Percentiles rank a stretch among this genome's conserved stretches.
Conservation (phyloP, 2,797 vertebrate species). For the Sardinella longiceps region DNA sequence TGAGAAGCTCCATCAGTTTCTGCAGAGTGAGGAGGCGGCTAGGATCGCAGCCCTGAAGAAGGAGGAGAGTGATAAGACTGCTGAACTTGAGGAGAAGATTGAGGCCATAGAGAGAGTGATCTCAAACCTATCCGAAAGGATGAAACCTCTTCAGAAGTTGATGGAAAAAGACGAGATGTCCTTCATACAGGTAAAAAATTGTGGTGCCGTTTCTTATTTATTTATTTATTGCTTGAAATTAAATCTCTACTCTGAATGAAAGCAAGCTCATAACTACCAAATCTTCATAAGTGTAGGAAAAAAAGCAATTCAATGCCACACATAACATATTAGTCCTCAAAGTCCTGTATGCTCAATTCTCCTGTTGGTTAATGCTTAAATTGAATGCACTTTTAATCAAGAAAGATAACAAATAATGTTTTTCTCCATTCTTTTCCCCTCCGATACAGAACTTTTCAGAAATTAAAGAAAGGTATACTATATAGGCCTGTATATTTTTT, state of each 20-base stretch:
- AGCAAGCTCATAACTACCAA: no score
- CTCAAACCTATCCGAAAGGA: background rate
- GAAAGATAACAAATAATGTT: background rate
- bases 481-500: no score
- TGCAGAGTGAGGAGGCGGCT: background rate
- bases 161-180: background rate
- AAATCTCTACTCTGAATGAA: no score
- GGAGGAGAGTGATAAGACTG: conserved; percentile 22
- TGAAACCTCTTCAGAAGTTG: background rate
- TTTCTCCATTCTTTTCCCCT: background rate
- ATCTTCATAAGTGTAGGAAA: no score
- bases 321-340: no score
- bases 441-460: background rate
- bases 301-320: no score
- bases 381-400: background rate
- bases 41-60: background rate
- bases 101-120: background rate
- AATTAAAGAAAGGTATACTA: background rate
- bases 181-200: background rate
- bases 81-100: background rate
- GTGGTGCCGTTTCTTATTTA: no score
- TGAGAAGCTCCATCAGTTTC: conserved; percentile 22
- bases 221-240: no score
- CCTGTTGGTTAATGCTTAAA: no score
- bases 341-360: no score